Percentiles rank a stretch among this genome's conserved stretches.
These are phyloP conservation scores for Atrina japonica DNA, from an alignment of 2,888 invertebrate species.

Conservation along the genomic window DNA sequence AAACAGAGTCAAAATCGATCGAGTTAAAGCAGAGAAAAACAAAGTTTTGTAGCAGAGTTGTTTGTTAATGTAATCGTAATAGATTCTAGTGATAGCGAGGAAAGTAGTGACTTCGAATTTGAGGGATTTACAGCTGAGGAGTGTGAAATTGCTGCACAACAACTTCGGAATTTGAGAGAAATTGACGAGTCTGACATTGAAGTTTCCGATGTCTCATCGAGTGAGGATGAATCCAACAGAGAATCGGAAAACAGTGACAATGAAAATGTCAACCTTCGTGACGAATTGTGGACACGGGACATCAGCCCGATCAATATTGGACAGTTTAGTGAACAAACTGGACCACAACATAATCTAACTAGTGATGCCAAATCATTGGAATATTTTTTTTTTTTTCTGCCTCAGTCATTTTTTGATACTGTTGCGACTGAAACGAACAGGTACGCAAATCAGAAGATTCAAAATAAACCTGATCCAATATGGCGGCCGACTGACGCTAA, in stretches of 20 bases:
- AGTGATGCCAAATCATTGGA: neutral
- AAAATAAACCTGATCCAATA: slow-evolving; percentile 14
- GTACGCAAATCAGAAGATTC: neutral
- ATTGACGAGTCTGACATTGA: slow-evolving; percentile 3
- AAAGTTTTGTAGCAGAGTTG: too few species aligned
- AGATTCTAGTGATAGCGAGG: too few species aligned
- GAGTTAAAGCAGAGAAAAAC: too few species aligned
- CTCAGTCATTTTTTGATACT: neutral
- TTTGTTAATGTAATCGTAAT: too few species aligned
- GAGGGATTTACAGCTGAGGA: slow-evolving; percentile 6
- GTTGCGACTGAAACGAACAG: neutral
- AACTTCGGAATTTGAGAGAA: neutral
- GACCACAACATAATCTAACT: neutral
- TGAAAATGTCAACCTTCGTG: neutral
- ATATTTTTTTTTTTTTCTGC: slow-evolving; percentile 7
- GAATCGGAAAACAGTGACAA: too few species aligned
- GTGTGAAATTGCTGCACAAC: neutral
- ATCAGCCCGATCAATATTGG: neutral
- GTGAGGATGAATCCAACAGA: too few species aligned
- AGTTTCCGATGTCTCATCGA: neutral
- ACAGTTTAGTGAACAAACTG: slow-evolving; percentile 7
- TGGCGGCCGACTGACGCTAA: slow-evolving; percentile 12
- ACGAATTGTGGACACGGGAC: neutral
- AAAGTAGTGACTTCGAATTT: slow-evolving; percentile 6
- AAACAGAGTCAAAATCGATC: too few species aligned